Conservation (phyloP, 2,113 vertebrate genomes). For the Zapus hudsonius region DNA sequence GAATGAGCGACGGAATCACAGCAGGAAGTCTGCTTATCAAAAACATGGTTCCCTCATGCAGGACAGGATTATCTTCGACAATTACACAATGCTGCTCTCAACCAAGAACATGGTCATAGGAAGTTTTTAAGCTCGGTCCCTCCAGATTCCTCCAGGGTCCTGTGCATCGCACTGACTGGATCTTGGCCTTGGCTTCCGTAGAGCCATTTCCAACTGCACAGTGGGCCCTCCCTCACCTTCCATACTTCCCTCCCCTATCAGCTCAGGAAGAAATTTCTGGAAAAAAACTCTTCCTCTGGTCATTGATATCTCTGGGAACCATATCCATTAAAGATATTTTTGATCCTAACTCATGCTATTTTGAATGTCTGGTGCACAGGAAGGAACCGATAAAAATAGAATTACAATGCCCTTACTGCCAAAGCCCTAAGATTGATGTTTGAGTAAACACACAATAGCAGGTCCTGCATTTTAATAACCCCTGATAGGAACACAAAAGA, state of each 20-base stretch:
- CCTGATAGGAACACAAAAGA: constrained; percentile 79
- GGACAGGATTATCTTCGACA: not conserved
- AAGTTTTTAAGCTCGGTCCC: not conserved
- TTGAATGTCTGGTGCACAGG: constrained; percentile 90
- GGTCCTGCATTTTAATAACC: constrained; percentile 84
- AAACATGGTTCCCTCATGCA: constrained; percentile 22
- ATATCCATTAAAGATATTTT: constrained; percentile 89
- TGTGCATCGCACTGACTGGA: not conserved
- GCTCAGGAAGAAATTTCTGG: constrained; percentile 86
- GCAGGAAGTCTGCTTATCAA: constrained; percentile 49
- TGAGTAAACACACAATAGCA: constrained; percentile 90
- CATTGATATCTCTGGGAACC: constrained; percentile 88
- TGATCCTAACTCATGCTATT: constrained; percentile 86
- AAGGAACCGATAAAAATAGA: constrained; percentile 94
- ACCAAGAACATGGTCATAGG: not conserved
- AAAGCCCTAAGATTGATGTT: constrained; percentile 90
- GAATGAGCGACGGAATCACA: not conserved
- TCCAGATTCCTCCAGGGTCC: not conserved
- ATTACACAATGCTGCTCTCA: not conserved
- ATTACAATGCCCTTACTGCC: constrained; percentile 89
- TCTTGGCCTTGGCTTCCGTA: not conserved
- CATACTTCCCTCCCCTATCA: constrained; percentile 84
- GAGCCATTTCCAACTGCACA: not conserved
- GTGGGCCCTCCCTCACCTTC: constrained; percentile 66
- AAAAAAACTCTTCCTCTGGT: constrained; percentile 86